A percentile compares a stretch with the other conserved stretches of the same genome.
Evolutionary conservation across 2,888 invertebrate genomes (phyloP).

Genomic region (Pristionchus japonicus): DNA sequence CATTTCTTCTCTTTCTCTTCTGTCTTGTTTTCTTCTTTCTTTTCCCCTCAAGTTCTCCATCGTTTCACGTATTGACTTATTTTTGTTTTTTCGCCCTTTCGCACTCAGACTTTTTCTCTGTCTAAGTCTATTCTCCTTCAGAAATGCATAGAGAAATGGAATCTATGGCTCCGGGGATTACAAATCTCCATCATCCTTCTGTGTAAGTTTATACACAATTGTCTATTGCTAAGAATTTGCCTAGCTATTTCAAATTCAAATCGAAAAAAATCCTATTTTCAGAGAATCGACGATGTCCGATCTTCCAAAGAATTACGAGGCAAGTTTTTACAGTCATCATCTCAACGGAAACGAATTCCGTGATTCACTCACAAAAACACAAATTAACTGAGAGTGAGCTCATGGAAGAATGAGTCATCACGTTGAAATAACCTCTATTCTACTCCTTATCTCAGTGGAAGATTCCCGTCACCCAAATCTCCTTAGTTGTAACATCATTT

Average conservation of each 20-base stretch:
- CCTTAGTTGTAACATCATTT: not conserved
- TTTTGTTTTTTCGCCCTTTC: not conserved
- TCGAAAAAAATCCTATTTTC: not conserved
- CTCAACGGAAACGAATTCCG: not conserved
- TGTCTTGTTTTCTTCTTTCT: slow-evolving; percentile 18
- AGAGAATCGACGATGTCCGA: not conserved
- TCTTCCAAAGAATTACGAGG: not conserved
- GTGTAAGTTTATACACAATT: not conserved
- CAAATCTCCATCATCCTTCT: not conserved
- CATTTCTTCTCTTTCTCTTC: not conserved
- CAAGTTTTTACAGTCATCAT: not conserved
- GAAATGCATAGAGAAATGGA: slow-evolving; percentile 1
- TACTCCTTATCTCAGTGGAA: not conserved
- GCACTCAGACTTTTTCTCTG: not conserved
- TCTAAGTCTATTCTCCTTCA: not conserved
- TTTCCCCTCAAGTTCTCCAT: not conserved
- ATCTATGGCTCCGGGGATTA: not conserved
- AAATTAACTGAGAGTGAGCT: too few species aligned
- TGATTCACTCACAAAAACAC: not conserved
- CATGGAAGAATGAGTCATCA: not conserved
- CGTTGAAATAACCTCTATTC: not conserved
- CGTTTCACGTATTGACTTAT: slow-evolving; percentile 38
- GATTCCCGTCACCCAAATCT: not conserved
- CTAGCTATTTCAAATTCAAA: not conserved
- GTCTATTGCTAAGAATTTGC: too few species aligned